phyloP scores from a whole-genome alignment of 2,797 vertebrate species.

The Alosa sapidissima region DNA sequence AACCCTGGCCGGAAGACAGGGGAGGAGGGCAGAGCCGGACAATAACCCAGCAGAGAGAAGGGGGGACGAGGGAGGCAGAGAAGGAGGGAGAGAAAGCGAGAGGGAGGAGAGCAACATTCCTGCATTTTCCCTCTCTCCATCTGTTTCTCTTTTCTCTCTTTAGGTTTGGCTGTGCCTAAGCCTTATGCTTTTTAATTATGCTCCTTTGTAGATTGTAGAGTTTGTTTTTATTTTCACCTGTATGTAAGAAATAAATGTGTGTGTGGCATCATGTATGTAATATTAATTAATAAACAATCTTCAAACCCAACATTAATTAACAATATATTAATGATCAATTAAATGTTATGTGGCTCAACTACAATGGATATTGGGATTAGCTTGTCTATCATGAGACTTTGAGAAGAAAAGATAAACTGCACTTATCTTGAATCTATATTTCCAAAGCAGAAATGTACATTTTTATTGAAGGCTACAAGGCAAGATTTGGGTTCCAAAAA shows the following conservation, averaged over 20 bases:
- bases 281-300: neutral
- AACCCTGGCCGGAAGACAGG: conserved; percentile 65
- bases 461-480: neutral
- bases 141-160: neutral
- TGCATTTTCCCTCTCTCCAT: conserved; percentile 1
- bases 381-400: neutral
- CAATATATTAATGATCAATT: neutral
- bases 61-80: conserved; percentile 53
- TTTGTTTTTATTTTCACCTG: neutral
- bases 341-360: neutral
- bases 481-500: neutral
- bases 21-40: conserved; percentile 57
- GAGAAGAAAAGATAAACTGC: no score
- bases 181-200: neutral
- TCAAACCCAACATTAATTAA: neutral
- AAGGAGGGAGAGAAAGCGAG: conserved; percentile 28
- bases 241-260: neutral
- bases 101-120: conserved; percentile 28
- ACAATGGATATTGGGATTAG: neutral
- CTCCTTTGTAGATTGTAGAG: neutral
- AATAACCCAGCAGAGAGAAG: conserved; percentile 63
- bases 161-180: neutral
- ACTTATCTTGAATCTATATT: neutral
- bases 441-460: neutral
- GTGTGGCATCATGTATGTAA: neutral